Evolutionary conservation across 2,113 vertebrate species (phyloP).

Genomic region (Anthoscopus minutus): DNA sequence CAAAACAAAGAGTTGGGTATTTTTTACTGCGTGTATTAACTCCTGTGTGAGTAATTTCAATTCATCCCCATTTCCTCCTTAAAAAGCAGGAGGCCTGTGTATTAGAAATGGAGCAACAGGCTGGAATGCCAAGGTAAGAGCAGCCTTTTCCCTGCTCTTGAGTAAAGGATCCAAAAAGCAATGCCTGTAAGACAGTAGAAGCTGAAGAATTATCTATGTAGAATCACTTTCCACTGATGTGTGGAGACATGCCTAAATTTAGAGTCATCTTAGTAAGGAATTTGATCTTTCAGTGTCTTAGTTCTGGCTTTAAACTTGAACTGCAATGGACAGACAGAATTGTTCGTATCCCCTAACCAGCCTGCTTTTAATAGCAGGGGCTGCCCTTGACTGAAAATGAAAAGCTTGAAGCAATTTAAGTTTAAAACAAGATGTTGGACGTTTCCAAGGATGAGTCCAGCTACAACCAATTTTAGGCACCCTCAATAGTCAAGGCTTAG

Average conservation of each 20-base stretch:
- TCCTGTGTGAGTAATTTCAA: background rate
- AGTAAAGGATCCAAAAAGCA: background rate
- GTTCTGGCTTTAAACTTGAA: background rate
- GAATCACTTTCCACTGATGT: fast-evolving
- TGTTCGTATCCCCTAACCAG: background rate
- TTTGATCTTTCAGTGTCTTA: background rate
- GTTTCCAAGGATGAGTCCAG: background rate
- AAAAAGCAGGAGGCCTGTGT: background rate
- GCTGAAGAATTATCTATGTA: fast-evolving
- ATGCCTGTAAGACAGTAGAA: background rate
- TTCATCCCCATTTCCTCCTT: background rate
- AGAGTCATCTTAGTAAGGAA: background rate
- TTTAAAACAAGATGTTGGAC: background rate
- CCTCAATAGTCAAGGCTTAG: background rate
- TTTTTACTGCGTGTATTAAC: background rate
- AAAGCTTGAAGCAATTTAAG: background rate
- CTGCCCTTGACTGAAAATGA: background rate
- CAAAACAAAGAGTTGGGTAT: background rate
- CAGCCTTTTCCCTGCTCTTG: background rate
- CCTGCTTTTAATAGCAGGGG: background rate
- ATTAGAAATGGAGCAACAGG: background rate
- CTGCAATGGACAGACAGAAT: background rate
- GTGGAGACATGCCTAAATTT: background rate
- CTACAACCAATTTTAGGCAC: background rate
- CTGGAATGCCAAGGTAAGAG: background rate